Conservation (phyloP, 2,113 vertebrate genomes). For the Sylvietta virens region DNA sequence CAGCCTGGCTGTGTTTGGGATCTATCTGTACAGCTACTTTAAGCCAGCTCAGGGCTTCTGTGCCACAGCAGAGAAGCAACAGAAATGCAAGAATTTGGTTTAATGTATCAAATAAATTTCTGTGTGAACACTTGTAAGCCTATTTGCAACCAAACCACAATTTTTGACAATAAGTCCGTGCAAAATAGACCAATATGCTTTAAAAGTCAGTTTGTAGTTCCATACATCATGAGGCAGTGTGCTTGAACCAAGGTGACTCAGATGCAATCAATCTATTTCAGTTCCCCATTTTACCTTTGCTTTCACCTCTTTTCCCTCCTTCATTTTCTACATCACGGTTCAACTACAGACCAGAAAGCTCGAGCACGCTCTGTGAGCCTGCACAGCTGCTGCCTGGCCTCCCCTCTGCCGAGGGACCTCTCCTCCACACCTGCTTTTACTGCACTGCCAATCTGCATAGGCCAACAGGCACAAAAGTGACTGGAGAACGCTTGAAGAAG, state of each 20-base stretch:
- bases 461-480: neutral
- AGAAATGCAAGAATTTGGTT: neutral
- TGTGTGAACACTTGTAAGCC: neutral
- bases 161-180: neutral
- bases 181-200: neutral
- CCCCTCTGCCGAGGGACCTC: neutral
- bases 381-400: neutral
- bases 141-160: neutral
- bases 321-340: neutral
- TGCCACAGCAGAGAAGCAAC: neutral
- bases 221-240: neutral
- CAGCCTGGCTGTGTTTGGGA: neutral
- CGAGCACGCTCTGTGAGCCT: accelerated
- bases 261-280: neutral
- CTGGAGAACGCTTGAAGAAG: neutral
- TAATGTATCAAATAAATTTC: neutral
- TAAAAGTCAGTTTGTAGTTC: neutral
- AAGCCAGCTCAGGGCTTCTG: neutral
- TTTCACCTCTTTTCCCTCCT: neutral
- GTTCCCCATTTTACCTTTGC: neutral
- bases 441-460: neutral
- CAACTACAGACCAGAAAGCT: neutral
- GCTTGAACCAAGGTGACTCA: neutral
- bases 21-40: neutral
- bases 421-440: neutral